Evolutionary conservation across 92 coral and sea anemone genomes (phyloP).

Genomic region (Epizoanthus fatuus): DNA sequence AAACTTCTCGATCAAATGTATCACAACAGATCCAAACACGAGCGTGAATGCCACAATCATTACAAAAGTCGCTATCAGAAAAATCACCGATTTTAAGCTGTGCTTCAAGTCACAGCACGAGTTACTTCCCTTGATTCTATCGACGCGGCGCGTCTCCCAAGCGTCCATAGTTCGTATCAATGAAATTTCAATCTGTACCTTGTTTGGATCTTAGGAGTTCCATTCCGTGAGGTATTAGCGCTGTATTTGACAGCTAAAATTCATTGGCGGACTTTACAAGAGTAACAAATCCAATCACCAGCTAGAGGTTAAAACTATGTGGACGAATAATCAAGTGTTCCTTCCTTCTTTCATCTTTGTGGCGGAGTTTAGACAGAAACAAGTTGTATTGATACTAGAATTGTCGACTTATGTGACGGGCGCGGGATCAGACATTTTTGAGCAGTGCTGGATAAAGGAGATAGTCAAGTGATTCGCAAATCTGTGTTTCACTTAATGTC

Average conservation of each 20-base stretch:
- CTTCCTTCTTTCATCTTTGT: not conserved
- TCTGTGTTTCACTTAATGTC: no score
- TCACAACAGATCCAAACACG: conserved; percentile 44
- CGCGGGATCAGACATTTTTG: no score
- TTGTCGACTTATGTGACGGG: not conserved
- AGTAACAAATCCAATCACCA: not conserved
- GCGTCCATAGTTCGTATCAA: conserved; percentile 20
- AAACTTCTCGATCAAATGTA: conserved; percentile 13
- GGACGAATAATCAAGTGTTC: not conserved
- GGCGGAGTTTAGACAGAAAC: not conserved
- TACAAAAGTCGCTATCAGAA: conserved; percentile 12
- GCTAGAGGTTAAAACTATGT: not conserved
- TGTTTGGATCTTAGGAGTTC: not conserved
- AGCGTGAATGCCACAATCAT: conserved; percentile 22
- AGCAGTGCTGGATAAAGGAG: no score
- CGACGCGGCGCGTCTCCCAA: conserved; percentile 33
- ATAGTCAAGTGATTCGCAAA: no score
- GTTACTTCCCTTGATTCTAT: conserved; percentile 13
- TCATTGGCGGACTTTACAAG: not conserved
- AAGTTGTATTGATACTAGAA: not conserved
- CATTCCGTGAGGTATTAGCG: conserved; percentile 29
- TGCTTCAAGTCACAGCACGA: not conserved
- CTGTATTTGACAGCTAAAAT: conserved; percentile 4
- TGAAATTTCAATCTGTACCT: not conserved
- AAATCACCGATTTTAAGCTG: conserved; percentile 16